phyloP scores from a whole-genome alignment of 2,888 invertebrate genomes.

The Malacosoma neustria region DNA sequence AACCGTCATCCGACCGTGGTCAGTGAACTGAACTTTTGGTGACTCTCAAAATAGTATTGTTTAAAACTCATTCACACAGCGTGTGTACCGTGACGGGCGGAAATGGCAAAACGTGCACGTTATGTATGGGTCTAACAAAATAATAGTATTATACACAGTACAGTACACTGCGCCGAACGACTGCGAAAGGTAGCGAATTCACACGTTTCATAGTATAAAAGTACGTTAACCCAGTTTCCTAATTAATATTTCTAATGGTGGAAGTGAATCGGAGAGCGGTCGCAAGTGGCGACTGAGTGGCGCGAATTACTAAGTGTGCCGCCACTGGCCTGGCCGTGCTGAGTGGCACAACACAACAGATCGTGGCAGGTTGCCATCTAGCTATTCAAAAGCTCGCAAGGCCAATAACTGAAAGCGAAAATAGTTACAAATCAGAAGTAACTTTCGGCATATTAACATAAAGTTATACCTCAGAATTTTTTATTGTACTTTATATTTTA shows the following conservation, averaged over 20 bases:
- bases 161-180: slow-evolving; percentile 13
- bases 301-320: slow-evolving; percentile 42
- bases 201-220: slow-evolving; percentile 31
- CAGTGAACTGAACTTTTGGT: slow-evolving; percentile 31
- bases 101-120: slow-evolving; percentile 51
- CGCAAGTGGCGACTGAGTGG: slow-evolving; percentile 8
- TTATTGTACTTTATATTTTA: too few species aligned
- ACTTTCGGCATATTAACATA: slow-evolving; percentile 19
- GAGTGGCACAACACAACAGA: neutral
- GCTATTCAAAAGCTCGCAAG: slow-evolving; percentile 48
- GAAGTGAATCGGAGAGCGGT: slow-evolving; percentile 26
- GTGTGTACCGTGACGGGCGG: slow-evolving; percentile 62
- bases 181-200: slow-evolving; percentile 25
- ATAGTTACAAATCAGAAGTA: slow-evolving; percentile 36
- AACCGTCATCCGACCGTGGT: slow-evolving; percentile 15
- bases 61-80: slow-evolving; percentile 56
- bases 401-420: slow-evolving; percentile 57
- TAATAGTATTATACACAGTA: neutral
- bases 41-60: slow-evolving; percentile 46
- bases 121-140: slow-evolving; percentile 32
- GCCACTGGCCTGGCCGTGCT: slow-evolving; percentile 9
- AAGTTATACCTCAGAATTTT: slow-evolving; percentile 5
- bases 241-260: slow-evolving; percentile 32
- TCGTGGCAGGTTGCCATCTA: slow-evolving; percentile 59
- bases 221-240: slow-evolving; percentile 72